Conservation (phyloP, 2,888 invertebrate genomes). For the Lamellibrachia satsuma region DNA sequence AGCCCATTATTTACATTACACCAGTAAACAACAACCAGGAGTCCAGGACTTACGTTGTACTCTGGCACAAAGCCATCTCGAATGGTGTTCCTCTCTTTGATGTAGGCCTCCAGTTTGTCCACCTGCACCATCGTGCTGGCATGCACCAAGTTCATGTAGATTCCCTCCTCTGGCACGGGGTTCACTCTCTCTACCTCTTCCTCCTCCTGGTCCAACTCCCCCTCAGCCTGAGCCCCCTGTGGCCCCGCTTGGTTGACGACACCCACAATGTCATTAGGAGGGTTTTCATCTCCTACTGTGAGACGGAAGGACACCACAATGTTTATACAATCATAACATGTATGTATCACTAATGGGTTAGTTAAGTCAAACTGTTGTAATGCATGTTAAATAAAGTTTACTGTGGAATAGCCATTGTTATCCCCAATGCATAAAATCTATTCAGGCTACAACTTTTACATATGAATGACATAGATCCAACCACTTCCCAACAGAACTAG, state of each 20-base stretch:
- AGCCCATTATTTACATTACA: too few species aligned
- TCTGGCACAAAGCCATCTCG: not conserved
- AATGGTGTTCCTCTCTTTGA: not conserved
- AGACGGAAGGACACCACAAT: too few species aligned
- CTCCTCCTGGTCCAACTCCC: not conserved
- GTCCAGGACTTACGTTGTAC: conserved; percentile 7
- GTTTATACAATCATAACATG: too few species aligned
- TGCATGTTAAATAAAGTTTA: too few species aligned
- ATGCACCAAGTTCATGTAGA: not conserved
- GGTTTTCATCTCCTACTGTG: not conserved
- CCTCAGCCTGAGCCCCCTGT: not conserved
- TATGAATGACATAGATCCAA: too few species aligned
- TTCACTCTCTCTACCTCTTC: not conserved
- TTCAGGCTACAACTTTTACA: too few species aligned
- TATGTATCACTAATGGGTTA: too few species aligned
- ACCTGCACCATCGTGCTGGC: not conserved
- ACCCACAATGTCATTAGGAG: too few species aligned
- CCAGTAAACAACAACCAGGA: not conserved
- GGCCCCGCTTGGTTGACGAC: not conserved
- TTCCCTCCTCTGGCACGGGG: not conserved
- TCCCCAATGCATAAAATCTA: too few species aligned
- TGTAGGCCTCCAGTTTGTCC: not conserved
- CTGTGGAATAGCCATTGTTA: too few species aligned
- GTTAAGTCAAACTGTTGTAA: too few species aligned
- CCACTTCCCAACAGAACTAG: too few species aligned